Conservation (phyloP, 2,113 vertebrate genomes). For the Marcusenius ussheri region DNA sequence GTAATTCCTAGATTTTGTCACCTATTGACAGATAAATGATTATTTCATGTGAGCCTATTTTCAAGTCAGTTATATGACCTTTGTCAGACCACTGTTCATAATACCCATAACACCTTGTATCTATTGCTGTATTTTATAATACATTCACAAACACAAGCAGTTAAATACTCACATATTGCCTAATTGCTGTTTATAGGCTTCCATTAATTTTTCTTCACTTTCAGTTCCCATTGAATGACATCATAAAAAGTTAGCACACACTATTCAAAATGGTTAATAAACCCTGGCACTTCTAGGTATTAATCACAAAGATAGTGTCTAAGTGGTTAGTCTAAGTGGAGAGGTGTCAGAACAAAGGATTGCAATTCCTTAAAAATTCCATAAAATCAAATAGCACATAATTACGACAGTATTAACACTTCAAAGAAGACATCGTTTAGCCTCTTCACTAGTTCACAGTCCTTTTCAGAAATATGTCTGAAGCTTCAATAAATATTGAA, state of each 20-base stretch:
- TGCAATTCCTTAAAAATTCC: background rate
- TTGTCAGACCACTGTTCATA: background rate
- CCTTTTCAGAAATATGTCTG: background rate
- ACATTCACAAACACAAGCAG: background rate
- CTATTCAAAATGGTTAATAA: background rate
- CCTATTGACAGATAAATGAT: background rate
- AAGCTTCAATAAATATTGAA: slow-evolving; percentile 6
- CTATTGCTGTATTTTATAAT: background rate
- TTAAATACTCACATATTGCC: background rate
- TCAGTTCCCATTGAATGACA: background rate
- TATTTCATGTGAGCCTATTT: background rate
- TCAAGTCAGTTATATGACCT: background rate
- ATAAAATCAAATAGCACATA: background rate
- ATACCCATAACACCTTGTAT: background rate
- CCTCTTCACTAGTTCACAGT: background rate
- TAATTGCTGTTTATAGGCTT: background rate
- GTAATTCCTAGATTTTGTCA: background rate
- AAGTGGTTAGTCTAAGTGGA: background rate
- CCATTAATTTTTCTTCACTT: background rate
- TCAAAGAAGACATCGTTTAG: background rate
- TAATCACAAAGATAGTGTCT: background rate
- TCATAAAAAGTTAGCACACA: background rate
- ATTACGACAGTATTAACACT: background rate
- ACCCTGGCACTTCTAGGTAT: background rate
- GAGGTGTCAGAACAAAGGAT: slow-evolving; percentile 1